phyloP scores from a whole-genome alignment of 30 jellyfish, hydroid and myxozoan genomes.

The Clytia hemisphaerica region DNA sequence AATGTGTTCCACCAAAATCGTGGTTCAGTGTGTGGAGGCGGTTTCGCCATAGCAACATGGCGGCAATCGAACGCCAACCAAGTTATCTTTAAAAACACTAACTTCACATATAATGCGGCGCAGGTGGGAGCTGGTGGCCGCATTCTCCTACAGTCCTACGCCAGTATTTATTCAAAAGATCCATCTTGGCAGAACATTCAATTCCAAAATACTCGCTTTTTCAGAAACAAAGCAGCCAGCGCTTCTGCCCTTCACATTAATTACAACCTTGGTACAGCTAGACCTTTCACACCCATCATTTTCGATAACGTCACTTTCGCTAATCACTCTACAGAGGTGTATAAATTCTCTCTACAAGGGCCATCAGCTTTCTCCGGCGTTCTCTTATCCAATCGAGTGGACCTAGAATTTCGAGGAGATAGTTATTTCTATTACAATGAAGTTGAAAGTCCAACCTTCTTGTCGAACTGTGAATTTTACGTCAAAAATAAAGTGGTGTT shows the following conservation, averaged over 20 bases:
- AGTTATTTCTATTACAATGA: constrained; percentile 22
- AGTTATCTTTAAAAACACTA: constrained; percentile 8
- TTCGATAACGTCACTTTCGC: constrained; percentile 41
- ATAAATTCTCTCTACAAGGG: background rate
- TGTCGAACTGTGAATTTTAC: constrained; percentile 58
- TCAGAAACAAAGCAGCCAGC: constrained; percentile 49
- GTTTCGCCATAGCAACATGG: constrained; percentile 44
- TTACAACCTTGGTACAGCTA: background rate
- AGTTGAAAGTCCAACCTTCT: constrained; percentile 51
- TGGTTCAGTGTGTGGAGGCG: constrained; percentile 61
- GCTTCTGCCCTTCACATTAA: constrained; percentile 63
- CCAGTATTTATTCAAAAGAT: no score
- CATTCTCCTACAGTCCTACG: constrained; percentile 14
- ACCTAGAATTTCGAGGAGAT: constrained; percentile 36
- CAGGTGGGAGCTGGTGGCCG: constrained; percentile 67
- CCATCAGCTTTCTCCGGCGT: constrained; percentile 60
- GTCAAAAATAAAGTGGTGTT: constrained; percentile 36
- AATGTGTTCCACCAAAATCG: constrained; percentile 25
- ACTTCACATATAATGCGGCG: constrained; percentile 37
- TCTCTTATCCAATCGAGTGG: constrained; percentile 45
- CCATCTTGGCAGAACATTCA: constrained; percentile 15
- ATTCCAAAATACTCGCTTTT: constrained; percentile 14
- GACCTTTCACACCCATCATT: constrained; percentile 14
- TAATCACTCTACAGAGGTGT: constrained; percentile 27
- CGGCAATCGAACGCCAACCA: constrained; percentile 18